Percentiles rank a stretch among this genome's conserved stretches.
Evolutionary conservation across 2,797 vertebrate genomes (phyloP).

Genomic region (Coreius guichenoti): DNA sequence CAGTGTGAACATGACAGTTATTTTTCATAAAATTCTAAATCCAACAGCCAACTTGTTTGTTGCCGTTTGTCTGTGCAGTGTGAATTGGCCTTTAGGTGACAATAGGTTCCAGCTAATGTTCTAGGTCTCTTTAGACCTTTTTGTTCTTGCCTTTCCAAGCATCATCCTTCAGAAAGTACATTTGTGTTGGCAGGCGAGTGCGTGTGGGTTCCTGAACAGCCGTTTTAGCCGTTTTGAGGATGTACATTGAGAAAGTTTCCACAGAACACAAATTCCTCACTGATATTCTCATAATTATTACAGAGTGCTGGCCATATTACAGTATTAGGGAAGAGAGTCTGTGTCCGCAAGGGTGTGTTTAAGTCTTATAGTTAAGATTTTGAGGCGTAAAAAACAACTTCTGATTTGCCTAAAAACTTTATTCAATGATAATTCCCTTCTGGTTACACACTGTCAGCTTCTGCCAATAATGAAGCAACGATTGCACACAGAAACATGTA

Average conservation of each 20-base stretch:
- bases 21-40: too few species aligned
- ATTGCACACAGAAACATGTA: slow-evolving; percentile 56
- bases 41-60: too few species aligned
- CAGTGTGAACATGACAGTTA: too few species aligned
- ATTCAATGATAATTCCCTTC: background rate
- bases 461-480: slow-evolving; percentile 26
- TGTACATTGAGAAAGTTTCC: slow-evolving; percentile 69
- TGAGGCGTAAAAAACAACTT: background rate
- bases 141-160: slow-evolving; percentile 56
- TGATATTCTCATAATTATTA: slow-evolving; percentile 66
- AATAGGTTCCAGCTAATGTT: slow-evolving; percentile 53
- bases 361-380: background rate
- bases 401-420: background rate
- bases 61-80: too few species aligned
- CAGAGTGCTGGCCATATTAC: background rate
- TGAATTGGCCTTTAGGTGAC: background rate
- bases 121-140: slow-evolving; percentile 65
- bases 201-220: slow-evolving; percentile 69
- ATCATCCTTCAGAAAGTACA: slow-evolving; percentile 70
- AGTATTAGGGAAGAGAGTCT: background rate
- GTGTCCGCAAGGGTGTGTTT: background rate
- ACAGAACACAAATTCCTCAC: slow-evolving; percentile 73
- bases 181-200: slow-evolving; percentile 71
- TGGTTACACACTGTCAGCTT: slow-evolving; percentile 2
- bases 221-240: slow-evolving; percentile 69